Percentiles rank a stretch among this genome's conserved stretches.
Evolutionary conservation across 2,888 invertebrate genomes (phyloP).

Genomic region (Nymphalis urticae): DNA sequence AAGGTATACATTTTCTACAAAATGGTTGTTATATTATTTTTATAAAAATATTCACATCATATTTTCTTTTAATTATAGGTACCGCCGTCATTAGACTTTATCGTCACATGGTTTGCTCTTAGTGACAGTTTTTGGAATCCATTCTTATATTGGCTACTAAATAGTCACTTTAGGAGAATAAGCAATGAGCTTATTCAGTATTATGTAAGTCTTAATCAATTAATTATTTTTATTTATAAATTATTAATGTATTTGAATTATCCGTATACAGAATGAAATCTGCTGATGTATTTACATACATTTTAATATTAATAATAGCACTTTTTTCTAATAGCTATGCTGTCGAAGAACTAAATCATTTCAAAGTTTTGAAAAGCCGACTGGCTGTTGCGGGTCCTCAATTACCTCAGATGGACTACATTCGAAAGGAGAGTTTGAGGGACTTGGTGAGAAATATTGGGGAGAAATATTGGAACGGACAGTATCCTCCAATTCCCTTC

Average conservation of each 20-base stretch:
- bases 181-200: slow-evolving; percentile 88
- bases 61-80: slow-evolving; percentile 72
- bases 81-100: slow-evolving; percentile 90
- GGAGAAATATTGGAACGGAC: slow-evolving; percentile 90
- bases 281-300: too few species aligned
- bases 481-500: slow-evolving; percentile 87
- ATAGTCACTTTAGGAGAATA: slow-evolving; percentile 91
- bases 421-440: slow-evolving; percentile 83
- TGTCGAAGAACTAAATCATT: slow-evolving; percentile 69
- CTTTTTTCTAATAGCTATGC: slow-evolving; percentile 59
- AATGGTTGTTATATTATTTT: background rate
- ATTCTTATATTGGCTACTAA: slow-evolving; percentile 93
- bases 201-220: slow-evolving; percentile 81
- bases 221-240: too few species aligned
- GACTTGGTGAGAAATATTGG: slow-evolving; percentile 87
- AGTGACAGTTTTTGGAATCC: slow-evolving; percentile 96
- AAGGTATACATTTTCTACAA: slow-evolving; percentile 74
- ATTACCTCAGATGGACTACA: slow-evolving; percentile 75
- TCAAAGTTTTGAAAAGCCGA: slow-evolving; percentile 70
- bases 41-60: background rate
- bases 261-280: too few species aligned
- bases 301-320: slow-evolving; percentile 1
- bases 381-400: slow-evolving; percentile 75
- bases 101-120: slow-evolving; percentile 92
- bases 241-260: too few species aligned